Base-by-base conservation (phyloP, 1,140 invertebrate genomes). In the Neodiprion pinetum region DNA sequence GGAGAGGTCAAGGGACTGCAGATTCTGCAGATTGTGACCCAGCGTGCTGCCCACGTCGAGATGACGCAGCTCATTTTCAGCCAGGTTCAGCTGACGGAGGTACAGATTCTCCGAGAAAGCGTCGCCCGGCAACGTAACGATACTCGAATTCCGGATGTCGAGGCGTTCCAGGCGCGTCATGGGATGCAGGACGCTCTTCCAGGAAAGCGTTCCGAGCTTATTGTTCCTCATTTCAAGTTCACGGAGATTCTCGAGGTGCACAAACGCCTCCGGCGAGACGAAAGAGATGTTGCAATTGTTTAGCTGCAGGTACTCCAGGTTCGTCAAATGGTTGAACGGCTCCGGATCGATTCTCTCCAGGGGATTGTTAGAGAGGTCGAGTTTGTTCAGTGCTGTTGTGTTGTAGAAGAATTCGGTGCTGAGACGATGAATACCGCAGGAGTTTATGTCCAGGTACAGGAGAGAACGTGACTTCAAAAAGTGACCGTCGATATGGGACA, bases 311-410 rank as follows among this genome's bases (percentile, higher is more conserved):
- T 91, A 91, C 79, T 93, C 92, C 12, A 94, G 82, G 80, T 90
- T 92, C 9, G 88, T 90, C 53, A 94, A 83, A 40, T 91, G 90
- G 81, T 92, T 90, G 77, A 94, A 92, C 5, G 92, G 89, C 48
- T 89, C 90, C 1, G 89, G 86, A 28, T 91, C 89, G 69, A 94
- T 87, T 9, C 81, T 85, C 66, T 85, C 84, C 0, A 94, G 84
- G 7, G 93, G 92, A 85, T 94, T 94, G 68, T 91, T 86, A n/a
- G 93, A 94, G 9, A 94, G 83, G 81, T 94, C 92, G 1, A 94
- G 86, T 23, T 90, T 93, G 48, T 90, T 92, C 49, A 94, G 82
- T 23, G 92, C 89, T 0, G 91, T 92, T 23, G 92, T 89, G 76
- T 93, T 93, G 74, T 90, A 88, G 83, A 94, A 94, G 82, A 94